Base-by-base conservation (phyloP, 2,888 invertebrate species). In the Ischnus inquisitorius region DNA sequence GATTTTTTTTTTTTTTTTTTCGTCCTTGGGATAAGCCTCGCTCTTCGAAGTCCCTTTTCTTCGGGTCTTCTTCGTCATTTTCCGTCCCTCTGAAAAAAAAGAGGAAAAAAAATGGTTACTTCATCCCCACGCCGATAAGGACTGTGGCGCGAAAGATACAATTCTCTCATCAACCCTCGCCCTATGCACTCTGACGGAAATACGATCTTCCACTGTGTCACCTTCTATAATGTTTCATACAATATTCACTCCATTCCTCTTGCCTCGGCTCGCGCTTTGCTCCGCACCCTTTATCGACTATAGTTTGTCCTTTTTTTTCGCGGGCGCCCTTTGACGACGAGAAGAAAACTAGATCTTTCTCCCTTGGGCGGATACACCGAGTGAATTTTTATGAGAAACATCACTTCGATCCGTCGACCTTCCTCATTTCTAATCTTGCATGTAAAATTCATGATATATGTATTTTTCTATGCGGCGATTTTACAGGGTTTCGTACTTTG, bases 171-270 rank as follows among this genome's bases (percentile, higher is more conserved):
- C n/a, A 14, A 46, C 46, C n/a, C 12, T n/a, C 46, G 10, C 46
- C 46, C 8, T 34, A 46, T 46, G 46, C 46, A 46, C 46, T 46
- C 6, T 16, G 51, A 19, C 51, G 19, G 51, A 54, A 54, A 19
- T 10, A 54, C 16, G 22, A 19, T 54, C 19, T 3, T 10, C 10
- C 25, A 10, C 19, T 54, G 54, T 10, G 8, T 22, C 12, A 54
- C 54, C 54, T 25, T 54, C 54, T 25, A 12, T 25, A 54, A 25
- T 19, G 19, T 54, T 54, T 54, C 54, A 19, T 54, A 25, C 54
- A 54, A 54, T 54, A 3, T 22, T 22, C 22, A 12, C 54, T 54
- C 54, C 8, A 54, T 54, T 54, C 54, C 34, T 34, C 34, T 34
- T 8, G 34, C 34, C 34, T 54, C 19, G 8, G 6, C 19, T 41